A percentile compares a stretch with the other conserved stretches of the same genome.
These are phyloP conservation scores for Leucosticte australis DNA, from an alignment of 2,113 vertebrate genomes.

Conservation along the genomic window DNA sequence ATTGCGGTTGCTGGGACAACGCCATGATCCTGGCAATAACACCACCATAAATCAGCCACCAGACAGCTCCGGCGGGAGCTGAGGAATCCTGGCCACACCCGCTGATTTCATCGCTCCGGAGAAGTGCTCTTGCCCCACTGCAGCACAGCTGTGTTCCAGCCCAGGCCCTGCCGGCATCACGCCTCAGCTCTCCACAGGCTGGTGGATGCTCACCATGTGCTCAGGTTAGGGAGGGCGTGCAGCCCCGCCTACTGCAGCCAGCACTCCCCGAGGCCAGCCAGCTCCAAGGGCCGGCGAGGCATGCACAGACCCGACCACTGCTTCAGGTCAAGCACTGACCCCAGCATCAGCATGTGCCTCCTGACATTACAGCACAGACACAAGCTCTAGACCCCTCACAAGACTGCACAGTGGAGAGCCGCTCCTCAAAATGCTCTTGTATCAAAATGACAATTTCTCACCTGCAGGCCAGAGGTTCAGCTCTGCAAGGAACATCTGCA, in stretches of 20 bases:
- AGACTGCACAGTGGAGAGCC: background rate
- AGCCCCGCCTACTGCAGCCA: background rate
- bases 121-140: background rate
- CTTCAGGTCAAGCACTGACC: background rate
- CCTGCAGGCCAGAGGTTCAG: accelerated
- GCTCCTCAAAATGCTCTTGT: accelerated
- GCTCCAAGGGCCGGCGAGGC: accelerated
- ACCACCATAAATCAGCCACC: background rate
- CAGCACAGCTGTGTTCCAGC: background rate
- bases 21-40: background rate
- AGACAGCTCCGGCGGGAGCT: background rate
- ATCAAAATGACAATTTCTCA: background rate
- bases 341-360: accelerated
- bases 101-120: background rate
- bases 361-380: accelerated
- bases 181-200: accelerated
- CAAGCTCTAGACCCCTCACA: background rate
- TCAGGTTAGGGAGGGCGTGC: accelerated
- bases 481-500: background rate
- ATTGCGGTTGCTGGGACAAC: background rate
- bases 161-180: background rate
- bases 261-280: accelerated
- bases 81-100: conserved; percentile 46
- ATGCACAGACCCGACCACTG: accelerated
- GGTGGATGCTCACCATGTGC: background rate